Evolutionary conservation across 2,113 vertebrate species (phyloP).

Genomic region (Gadus chalcogrammus): DNA sequence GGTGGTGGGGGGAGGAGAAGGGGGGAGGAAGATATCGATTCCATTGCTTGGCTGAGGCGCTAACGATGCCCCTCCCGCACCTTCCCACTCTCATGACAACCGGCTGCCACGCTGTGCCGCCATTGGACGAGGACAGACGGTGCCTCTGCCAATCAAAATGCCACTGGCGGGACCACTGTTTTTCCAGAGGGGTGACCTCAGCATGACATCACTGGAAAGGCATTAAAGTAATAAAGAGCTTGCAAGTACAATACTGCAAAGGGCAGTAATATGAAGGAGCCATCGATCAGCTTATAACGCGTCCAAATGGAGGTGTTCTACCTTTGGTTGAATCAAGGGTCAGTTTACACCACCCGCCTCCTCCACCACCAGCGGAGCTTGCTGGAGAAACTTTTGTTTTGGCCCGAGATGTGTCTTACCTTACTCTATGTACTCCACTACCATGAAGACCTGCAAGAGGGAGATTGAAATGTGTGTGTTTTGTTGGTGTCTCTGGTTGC

Average conservation of each 20-base stretch:
- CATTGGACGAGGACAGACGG: constrained; percentile 67
- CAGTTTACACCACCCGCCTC: constrained; percentile 15
- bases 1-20: constrained; percentile 22
- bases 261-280: constrained; percentile 61
- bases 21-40: constrained; percentile 80
- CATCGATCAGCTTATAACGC: constrained; percentile 54
- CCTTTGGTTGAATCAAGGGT: constrained; percentile 56
- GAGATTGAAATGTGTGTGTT: constrained; percentile 37
- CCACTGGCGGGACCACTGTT: constrained; percentile 45
- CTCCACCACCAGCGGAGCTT: constrained; percentile 9
- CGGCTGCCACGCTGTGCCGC: constrained; percentile 75
- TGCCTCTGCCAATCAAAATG: constrained; percentile 75
- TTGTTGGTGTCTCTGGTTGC: constrained; percentile 29
- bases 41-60: constrained; percentile 77
- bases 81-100: constrained; percentile 81
- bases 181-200: constrained; percentile 56
- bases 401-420: constrained; percentile 26
- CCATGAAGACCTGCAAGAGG: constrained; percentile 45
- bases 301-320: constrained; percentile 59
- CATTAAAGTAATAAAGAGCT: constrained; percentile 68
- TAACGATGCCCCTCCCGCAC: constrained; percentile 82
- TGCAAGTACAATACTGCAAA: constrained; percentile 64
- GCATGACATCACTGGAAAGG: constrained; percentile 69
- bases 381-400: constrained; percentile 44
- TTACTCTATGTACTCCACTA: constrained; percentile 38